Base-by-base conservation (phyloP, 2,797 vertebrate genomes). In the Distichodus sexfasciatus region DNA sequence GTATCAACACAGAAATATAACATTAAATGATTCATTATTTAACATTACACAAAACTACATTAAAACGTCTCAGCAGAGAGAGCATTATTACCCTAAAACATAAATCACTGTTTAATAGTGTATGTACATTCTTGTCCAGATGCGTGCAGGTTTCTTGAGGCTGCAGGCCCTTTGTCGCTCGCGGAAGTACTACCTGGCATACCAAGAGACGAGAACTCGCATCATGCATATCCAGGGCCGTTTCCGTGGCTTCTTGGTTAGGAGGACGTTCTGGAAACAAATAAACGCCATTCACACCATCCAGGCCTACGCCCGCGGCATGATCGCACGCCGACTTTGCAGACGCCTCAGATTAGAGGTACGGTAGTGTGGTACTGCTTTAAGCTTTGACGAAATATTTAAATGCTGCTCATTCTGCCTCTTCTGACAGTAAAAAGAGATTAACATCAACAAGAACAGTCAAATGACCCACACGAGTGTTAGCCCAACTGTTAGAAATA, bases 81-180 rank as follows among this genome's bases (percentile, higher is more conserved):
- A n/a, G n/a, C n/a, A n/a, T n/a, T n/a, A n/a, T n/a, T n/a, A n/a
- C n/a, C n/a, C n/a, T n/a, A n/a, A n/a, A n/a, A n/a, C n/a, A n/a
- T n/a, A n/a, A n/a, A n/a, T n/a, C n/a, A n/a, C n/a, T n/a, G n/a
- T n/a, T n/a, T n/a, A n/a, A n/a, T n/a, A n/a, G n/a, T n/a, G n/a
- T n/a, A n/a, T n/a, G n/a, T 0, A n/a, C 43, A 14, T 54, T 54
- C n/a, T 31, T 38, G 23, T 55, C 54, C 83, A 99, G 97, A 98
- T 99, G 94, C 86, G 89, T 64, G 84, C 89, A 0, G 97, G 97
- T 40, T 98, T 99, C 87, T 62, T 96, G 81, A 84, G 97, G 2
- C 93, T 99, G 10, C 97, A 98, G 82, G 96, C 96, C 1, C 86
- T 98, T 64, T 95, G 90, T 80, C 91, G 93, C 54, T 93, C 96